These are phyloP conservation scores for Campoletis raptor DNA, from an alignment of 2,888 invertebrate genomes.

Conservation along the genomic window DNA sequence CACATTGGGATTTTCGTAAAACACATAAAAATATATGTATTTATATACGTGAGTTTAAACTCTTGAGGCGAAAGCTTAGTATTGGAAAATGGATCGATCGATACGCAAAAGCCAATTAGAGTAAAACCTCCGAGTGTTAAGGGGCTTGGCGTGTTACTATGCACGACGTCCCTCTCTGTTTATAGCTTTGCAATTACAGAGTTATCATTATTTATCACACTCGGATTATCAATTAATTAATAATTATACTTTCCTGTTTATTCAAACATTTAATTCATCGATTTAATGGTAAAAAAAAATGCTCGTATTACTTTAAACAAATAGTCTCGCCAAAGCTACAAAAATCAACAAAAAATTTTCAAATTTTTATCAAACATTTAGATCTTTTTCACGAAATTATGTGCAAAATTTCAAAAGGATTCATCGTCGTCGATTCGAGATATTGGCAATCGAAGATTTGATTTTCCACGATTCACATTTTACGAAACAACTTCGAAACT, in stretches of 20 bases:
- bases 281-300: background rate
- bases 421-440: too few species aligned
- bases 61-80: constrained; percentile 33
- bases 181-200: constrained; percentile 29
- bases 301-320: background rate
- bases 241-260: background rate
- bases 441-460: too few species aligned
- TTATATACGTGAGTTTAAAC: background rate
- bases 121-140: constrained; percentile 31
- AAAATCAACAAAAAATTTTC: too few species aligned
- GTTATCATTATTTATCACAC: constrained; percentile 50
- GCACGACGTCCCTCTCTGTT: constrained; percentile 2
- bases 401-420: too few species aligned
- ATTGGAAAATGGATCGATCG: constrained; percentile 49
- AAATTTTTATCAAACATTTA: too few species aligned
- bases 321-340: too few species aligned
- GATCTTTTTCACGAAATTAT: too few species aligned
- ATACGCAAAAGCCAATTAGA: constrained; percentile 58
- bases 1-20: background rate
- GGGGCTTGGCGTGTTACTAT: constrained; percentile 2
- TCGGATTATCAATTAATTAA: constrained; percentile 50
- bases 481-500: too few species aligned
- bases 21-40: background rate
- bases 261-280: constrained; percentile 5
- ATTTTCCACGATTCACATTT: too few species aligned